phyloP scores from a whole-genome alignment of 2,888 invertebrate genomes.

The Andrena bicolor region DNA sequence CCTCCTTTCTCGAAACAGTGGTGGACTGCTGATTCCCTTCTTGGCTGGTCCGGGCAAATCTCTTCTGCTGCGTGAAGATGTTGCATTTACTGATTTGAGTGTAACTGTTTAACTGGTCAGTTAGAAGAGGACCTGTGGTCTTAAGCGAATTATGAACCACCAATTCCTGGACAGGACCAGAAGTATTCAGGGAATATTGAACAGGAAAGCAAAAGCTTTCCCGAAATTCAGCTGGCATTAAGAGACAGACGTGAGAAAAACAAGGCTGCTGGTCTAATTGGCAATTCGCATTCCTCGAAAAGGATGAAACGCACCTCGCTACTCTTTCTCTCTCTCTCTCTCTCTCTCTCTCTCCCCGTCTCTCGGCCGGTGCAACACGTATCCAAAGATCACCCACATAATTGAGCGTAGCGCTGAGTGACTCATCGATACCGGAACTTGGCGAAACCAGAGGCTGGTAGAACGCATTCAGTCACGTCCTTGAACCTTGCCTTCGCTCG shows the following conservation, averaged over 20 bases:
- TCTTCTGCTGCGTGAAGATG: no score
- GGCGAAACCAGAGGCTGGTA: slow-evolving; percentile 58
- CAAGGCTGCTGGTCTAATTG: slow-evolving; percentile 13
- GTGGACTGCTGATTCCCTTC: slow-evolving; percentile 32
- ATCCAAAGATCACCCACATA: slow-evolving; percentile 57
- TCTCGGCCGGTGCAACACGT: neutral
- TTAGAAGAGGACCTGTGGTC: no score
- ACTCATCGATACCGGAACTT: slow-evolving; percentile 73
- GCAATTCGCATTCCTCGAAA: slow-evolving; percentile 1
- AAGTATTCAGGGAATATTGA: no score
- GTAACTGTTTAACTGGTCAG: no score
- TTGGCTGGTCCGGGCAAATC: slow-evolving; percentile 21
- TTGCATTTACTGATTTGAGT: no score
- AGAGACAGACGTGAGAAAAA: neutral
- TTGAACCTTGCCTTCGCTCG: slow-evolving; percentile 71
- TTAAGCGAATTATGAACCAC: no score
- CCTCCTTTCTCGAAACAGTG: slow-evolving; percentile 48
- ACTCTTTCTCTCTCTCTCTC: no score
- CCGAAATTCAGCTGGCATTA: neutral
- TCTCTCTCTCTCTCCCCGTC: no score
- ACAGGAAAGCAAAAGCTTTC: no score
- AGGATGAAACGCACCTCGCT: slow-evolving; percentile 32
- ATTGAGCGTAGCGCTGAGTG: slow-evolving; percentile 56
- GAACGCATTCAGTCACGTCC: slow-evolving; percentile 65
- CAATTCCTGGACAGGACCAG: no score